Base-by-base conservation (phyloP, 2,888 invertebrate species). In the Clanis bilineata region DNA sequence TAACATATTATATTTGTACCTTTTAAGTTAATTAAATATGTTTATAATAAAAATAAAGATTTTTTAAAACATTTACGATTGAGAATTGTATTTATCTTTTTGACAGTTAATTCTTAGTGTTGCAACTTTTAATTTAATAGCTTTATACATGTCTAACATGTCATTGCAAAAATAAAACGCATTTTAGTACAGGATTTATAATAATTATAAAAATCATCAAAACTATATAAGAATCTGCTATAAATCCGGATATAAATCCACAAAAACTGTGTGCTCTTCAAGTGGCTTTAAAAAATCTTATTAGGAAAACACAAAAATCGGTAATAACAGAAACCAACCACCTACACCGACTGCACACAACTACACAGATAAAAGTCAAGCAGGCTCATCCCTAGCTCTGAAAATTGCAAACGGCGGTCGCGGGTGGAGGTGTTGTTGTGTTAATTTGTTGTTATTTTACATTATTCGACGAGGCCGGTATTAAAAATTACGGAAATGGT, bases 351-450 rank as follows among this genome's bases (percentile, higher is more conserved):
- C 4, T 56, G n/a, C n/a, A n/a, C 32, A 9, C 1, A 1, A 32
- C 4, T 32, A 10, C 39, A 45, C 39, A 58, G 39, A 25, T 41
- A 28, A 6, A 51, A 58, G 18, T n/a, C 22, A 21, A 15, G 7
- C 6, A 25, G 7, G 7, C 28, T 23, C 80, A 75, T 66, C 80
- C 70, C 81, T 83, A 77, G 56, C 62, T 39, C 59, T 71, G 64
- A 74, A 82, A 84, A 77, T 82, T 84, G 82, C 84, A 80, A 75
- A 82, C 72, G 73, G 78, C 77, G 75, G 78, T 76, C 73, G 83
- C 83, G 73, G 79, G 82, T 83, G 84, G 80, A 82, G 81, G 82
- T 79, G 83, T 87, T 89, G 90, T 89, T 90, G 86, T 85, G 83
- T 73, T 82, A 79, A 73, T 82, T 82, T 81, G 76, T 82, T 79